Evolutionary conservation across 1,140 invertebrate genomes (phyloP), one percentile per base, ranked within the genome.

Genomic region (Piezodorus guildinii): DNA sequence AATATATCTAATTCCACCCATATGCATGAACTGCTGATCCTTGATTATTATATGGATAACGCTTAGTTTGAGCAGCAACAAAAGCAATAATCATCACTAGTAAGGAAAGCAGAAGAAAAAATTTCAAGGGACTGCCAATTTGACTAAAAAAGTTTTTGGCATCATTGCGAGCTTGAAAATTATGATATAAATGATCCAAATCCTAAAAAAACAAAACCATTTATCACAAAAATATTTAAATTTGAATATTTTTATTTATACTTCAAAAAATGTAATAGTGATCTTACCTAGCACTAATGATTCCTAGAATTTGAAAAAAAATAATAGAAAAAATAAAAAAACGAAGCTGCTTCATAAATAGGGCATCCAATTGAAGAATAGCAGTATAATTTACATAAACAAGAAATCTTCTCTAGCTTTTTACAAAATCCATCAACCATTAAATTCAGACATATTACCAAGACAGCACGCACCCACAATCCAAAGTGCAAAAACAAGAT

Each of bases 61-160:
- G 27, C n/a, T 64, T 64, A 10, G 30, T 62, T 52, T 67, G 66
- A 45, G 66, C 62, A n/a, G 62, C 46, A 19, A 68, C 51, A 43
- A 68, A 64, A 17, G 67, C 67, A 30, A 63, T 63, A 6, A 68
- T 49, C 39, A 65, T 60, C 14, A 68, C 51, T 54, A 68, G n/a
- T 17, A 68, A 58, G 19, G 62, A 63, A 51, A 65, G 49, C n/a
- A 64, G 44, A 27, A 68, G 46, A 19, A 65, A 60, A 44, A 65
- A 66, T 49, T 64, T 64, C 44, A 67, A 21, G n/a, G 62, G 62
- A 39, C 60, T 49, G 19, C 66, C 63, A 52, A 67, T 64, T 51
- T 67, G 66, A 27, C 59, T 61, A 62, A 67, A 67, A 30, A 68
- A 65, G 39, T 68, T 65, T 62, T 68, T 68, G 17, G 66, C 66